phyloP scores from a whole-genome alignment of 2,888 invertebrate species.

The Nomada ferruginata region DNA sequence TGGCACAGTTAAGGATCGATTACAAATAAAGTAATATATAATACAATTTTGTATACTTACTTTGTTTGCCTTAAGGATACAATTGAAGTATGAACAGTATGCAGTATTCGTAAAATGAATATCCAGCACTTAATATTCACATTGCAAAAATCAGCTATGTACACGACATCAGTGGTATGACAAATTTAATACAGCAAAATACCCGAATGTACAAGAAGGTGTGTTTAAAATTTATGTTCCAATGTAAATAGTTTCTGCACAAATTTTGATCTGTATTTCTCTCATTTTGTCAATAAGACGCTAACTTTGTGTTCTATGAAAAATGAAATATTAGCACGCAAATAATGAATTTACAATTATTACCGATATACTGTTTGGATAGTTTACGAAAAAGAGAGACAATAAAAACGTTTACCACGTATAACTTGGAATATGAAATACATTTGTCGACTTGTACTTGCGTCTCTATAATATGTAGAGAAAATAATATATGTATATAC shows the following conservation, averaged over 20 bases:
- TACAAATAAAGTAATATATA: neutral
- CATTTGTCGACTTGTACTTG: neutral
- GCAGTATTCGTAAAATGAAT: constrained; percentile 6
- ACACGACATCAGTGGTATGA: constrained; percentile 15
- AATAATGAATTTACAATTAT: constrained; percentile 22
- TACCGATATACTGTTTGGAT: constrained; percentile 6
- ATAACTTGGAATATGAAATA: neutral
- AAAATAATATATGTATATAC: constrained; percentile 1
- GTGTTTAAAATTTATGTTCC: neutral
- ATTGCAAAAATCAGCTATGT: constrained; percentile 30
- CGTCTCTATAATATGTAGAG: neutral
- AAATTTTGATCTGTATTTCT: constrained; percentile 9
- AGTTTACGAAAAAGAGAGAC: neutral
- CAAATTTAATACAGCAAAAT: constrained; percentile 33
- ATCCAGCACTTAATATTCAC: constrained; percentile 13
- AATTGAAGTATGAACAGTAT: neutral
- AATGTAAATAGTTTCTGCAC: constrained; percentile 21
- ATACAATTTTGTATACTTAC: constrained; percentile 44
- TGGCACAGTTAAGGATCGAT: neutral
- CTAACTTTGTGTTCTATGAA: constrained; percentile 14
- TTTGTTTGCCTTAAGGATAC: neutral
- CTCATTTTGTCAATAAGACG: neutral
- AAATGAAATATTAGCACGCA: constrained; percentile 36
- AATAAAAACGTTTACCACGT: neutral
- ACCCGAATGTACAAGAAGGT: constrained; percentile 9